Evolutionary conservation across 2,113 vertebrate genomes (phyloP).

Genomic region (Pseudorectes ferrugineus): DNA sequence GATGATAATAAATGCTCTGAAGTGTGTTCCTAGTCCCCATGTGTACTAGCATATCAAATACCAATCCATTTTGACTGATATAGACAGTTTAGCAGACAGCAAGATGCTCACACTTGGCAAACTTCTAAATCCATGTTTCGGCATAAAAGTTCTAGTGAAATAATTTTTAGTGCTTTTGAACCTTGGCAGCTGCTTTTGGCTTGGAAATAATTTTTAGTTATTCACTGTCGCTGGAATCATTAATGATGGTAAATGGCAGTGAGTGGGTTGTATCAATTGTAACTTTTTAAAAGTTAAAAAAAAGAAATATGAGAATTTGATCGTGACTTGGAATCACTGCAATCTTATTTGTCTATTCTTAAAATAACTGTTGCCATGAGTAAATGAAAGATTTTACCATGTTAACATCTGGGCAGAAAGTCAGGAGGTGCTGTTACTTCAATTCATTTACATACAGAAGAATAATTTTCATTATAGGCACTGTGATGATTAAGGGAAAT

Average conservation of each 20-base stretch:
- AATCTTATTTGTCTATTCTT: background rate
- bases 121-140: background rate
- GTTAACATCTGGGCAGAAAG: background rate
- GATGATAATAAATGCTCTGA: background rate
- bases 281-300: background rate
- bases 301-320: background rate
- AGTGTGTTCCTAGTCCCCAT: background rate
- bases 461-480: background rate
- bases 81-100: background rate
- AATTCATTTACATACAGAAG: background rate
- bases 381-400: background rate
- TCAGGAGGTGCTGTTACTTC: background rate
- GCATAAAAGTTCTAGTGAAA: background rate
- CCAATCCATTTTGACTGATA: background rate
- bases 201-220: conserved; percentile 10
- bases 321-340: conserved; percentile 26
- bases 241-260: conserved; percentile 34
- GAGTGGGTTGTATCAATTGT: conserved; percentile 19
- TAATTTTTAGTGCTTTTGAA: background rate
- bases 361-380: conserved; percentile 17
- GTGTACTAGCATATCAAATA: background rate
- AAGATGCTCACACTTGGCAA: background rate
- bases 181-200: background rate
- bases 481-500: background rate
- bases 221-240: conserved; percentile 28